Evolutionary conservation across 2,113 vertebrate species (phyloP), one percentile per base, ranked within the genome.

Genomic region (Aldabrachelys gigantea): DNA sequence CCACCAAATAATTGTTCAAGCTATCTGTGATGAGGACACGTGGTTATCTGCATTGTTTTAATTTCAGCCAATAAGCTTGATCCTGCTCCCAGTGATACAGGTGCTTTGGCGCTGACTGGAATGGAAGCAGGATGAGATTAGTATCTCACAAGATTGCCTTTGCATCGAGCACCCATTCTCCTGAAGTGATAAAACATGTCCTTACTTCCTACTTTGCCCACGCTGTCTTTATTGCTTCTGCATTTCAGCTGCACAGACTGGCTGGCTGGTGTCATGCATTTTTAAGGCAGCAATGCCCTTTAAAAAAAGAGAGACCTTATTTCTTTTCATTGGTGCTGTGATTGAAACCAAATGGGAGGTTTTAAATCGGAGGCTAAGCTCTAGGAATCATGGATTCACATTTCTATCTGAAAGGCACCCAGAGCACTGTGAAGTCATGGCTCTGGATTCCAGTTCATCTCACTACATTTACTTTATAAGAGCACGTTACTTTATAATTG

Each of bases 261-360:
- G 4, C 41, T 47, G 35, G 0, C 0, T 29, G 76, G 14, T 85
- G 80, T 62, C 69, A 29, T 44, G 52, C 6, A 22, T 92, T n/a
- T 49, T 59, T 50, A 35, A 38, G 6, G 35, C 82, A 75, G 35
- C 6, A 1, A 0, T 10, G 29, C 5, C 11, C 41, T 57, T 87
- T 52, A 80, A n/a, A 79, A 90, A 12, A 52, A 50, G 10, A 47
- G 29, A 79, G 22, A 38, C 13, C 56, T 6, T 35, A 21, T 8
- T 24, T 79, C 94, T 62, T 17, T 72, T 25, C 14, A 10, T 27
- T 41, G 81, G 49, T 1, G 4, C 19, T 11, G 52, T 44, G 21
- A 72, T 8, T 29, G 80, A 1, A 7, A 11, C 49, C 53, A 31
- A 35, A 5, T 0, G 0, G 0, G 3, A 59, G 49, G 87, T 80